These are phyloP conservation scores for Pseudomyrmex gracilis DNA, from an alignment of 1,140 invertebrate genomes.

Conservation along the genomic window DNA sequence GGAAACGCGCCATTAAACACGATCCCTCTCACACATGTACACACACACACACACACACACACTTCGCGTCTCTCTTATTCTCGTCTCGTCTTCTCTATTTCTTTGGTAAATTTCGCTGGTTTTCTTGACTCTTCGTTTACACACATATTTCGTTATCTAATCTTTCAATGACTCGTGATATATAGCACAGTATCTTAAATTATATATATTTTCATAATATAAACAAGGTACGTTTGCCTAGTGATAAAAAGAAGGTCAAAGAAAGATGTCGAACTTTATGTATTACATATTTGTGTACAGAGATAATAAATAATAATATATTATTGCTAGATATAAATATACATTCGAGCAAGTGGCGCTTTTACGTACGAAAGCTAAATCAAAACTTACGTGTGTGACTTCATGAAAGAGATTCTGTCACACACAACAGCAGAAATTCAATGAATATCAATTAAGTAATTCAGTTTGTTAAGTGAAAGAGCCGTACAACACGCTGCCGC, in stretches of 20 bases:
- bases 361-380: background rate
- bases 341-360: background rate
- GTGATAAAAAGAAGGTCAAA: background rate
- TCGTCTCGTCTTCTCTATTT: background rate
- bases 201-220: background rate
- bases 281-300: too few relatives aligned
- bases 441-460: constrained; percentile 81
- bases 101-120: background rate
- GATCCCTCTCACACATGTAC: background rate
- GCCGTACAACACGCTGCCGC: constrained; percentile 25
- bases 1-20: constrained; percentile 38
- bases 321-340: too few relatives aligned
- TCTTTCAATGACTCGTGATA: background rate
- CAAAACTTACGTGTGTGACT: constrained; percentile 71
- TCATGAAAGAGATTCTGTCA: constrained; percentile 74
- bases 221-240: too few relatives aligned
- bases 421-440: constrained; percentile 69
- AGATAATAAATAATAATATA: too few relatives aligned
- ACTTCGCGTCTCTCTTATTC: constrained; percentile 29
- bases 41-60: background rate
- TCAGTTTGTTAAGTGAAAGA: constrained; percentile 78
- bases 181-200: background rate
- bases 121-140: background rate
- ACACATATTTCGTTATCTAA: constrained; percentile 2
- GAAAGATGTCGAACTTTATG: too few relatives aligned